These are phyloP conservation scores for Sebastes reedi DNA, from an alignment of 2,797 vertebrate species.

Conservation along the genomic window DNA sequence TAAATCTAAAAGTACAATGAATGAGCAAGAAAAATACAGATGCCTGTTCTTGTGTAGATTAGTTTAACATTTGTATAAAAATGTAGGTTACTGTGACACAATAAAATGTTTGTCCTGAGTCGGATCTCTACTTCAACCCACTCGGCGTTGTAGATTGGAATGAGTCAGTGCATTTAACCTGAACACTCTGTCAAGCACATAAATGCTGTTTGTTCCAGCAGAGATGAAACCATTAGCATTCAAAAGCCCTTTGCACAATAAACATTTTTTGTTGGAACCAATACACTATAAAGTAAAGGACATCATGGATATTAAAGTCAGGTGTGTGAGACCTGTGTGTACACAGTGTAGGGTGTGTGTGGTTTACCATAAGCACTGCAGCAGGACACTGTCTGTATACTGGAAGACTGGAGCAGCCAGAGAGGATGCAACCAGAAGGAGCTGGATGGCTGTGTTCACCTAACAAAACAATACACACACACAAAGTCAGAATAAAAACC, in stretches of 20 bases:
- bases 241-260: neutral
- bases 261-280: neutral
- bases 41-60: too few species aligned
- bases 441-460: constrained; percentile 96
- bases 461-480: constrained; percentile 50
- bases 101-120: constrained; percentile 10
- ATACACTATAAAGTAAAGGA: neutral
- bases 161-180: constrained; percentile 48
- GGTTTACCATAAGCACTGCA: constrained; percentile 93
- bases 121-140: constrained; percentile 10
- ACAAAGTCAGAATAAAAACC: neutral
- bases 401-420: constrained; percentile 96
- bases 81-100: constrained; percentile 39
- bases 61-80: neutral
- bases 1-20: too few species aligned
- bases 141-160: neutral
- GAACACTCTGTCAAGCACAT: neutral
- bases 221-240: constrained; percentile 1
- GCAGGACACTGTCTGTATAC: constrained; percentile 91
- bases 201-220: too few species aligned
- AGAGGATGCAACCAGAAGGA: constrained; percentile 93
- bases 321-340: neutral
- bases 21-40: too few species aligned
- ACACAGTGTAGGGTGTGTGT: neutral
- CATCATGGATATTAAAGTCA: neutral